Conservation (phyloP, 2,797 vertebrate species). For the Silurus aristotelis region DNA sequence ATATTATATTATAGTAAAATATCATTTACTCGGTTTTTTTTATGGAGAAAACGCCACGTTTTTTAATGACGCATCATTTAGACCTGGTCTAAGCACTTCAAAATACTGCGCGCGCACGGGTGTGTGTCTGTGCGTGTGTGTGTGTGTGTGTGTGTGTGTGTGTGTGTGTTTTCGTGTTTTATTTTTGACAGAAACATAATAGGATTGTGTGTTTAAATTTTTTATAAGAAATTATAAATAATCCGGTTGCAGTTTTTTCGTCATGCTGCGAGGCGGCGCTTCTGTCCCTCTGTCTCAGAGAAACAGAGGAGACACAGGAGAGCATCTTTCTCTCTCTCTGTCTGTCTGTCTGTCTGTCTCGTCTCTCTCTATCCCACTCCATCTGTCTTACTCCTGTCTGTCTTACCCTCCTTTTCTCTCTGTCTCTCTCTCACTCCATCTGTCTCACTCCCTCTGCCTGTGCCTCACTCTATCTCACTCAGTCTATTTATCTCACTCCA, state of each 20-base stretch:
- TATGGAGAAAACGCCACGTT: not conserved
- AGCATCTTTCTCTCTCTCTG: not conserved
- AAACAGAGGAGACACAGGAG: slow-evolving; percentile 56
- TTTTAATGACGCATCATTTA: not conserved
- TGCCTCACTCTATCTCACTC: not conserved
- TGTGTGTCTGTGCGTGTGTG: not conserved
- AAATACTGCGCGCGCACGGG: too few relatives aligned
- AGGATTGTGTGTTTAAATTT: not conserved
- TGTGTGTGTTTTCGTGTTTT: not conserved
- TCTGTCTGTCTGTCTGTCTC: slow-evolving; percentile 4
- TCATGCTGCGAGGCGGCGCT: slow-evolving; percentile 10
- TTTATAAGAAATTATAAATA: not conserved
- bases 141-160: not conserved
- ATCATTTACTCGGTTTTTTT: too few relatives aligned
- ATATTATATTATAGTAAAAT: too few relatives aligned
- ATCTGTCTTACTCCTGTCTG: not conserved
- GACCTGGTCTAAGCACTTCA: not conserved
- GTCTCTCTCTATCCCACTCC: slow-evolving; percentile 13
- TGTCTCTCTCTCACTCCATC: not conserved
- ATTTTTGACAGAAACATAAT: not conserved
- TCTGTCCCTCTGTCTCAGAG: slow-evolving; percentile 41
- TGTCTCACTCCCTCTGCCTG: not conserved
- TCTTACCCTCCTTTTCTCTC: not conserved
- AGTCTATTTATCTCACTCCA: not conserved
- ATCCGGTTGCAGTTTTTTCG: slow-evolving; percentile 1